Evolutionary conservation across 2,113 vertebrate species (phyloP).

Genomic region (cat (Felis catus)): DNA sequence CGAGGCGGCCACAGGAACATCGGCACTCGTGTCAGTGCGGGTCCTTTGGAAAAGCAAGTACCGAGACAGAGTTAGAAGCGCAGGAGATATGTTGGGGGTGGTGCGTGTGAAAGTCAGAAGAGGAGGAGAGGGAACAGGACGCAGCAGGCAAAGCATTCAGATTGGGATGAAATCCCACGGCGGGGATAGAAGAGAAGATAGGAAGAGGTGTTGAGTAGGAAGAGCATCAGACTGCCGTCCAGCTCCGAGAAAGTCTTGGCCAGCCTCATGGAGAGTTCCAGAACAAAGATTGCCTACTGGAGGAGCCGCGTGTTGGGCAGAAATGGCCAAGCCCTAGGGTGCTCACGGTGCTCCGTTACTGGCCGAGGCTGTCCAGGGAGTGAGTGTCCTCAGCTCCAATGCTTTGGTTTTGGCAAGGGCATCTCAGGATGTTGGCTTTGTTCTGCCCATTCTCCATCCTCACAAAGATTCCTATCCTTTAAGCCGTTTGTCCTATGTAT

Average conservation of each 20-base stretch:
- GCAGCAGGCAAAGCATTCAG: background rate
- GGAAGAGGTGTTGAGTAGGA: no score
- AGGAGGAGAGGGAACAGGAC: background rate
- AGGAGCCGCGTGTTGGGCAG: rapidly evolving
- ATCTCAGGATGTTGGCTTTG: background rate
- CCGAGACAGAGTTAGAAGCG: background rate
- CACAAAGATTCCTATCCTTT: background rate
- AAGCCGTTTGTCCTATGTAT: background rate
- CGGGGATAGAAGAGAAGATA: background rate
- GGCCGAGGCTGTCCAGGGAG: background rate
- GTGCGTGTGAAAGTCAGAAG: rapidly evolving
- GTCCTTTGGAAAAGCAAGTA: background rate
- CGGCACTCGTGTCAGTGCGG: rapidly evolving
- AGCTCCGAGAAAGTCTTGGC: background rate
- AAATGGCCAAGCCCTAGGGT: background rate
- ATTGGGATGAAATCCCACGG: background rate
- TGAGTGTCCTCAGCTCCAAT: background rate
- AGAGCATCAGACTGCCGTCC: rapidly evolving
- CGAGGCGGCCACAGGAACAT: background rate
- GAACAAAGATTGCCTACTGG: rapidly evolving
- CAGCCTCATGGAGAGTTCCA: background rate
- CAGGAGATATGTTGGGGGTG: no score
- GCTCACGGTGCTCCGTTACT: rapidly evolving
- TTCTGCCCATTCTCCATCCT: background rate
- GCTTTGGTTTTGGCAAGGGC: background rate